These are phyloP conservation scores for Hirtodrosophila duncani DNA, from an alignment of 2,888 invertebrate genomes.

Conservation along the genomic window DNA sequence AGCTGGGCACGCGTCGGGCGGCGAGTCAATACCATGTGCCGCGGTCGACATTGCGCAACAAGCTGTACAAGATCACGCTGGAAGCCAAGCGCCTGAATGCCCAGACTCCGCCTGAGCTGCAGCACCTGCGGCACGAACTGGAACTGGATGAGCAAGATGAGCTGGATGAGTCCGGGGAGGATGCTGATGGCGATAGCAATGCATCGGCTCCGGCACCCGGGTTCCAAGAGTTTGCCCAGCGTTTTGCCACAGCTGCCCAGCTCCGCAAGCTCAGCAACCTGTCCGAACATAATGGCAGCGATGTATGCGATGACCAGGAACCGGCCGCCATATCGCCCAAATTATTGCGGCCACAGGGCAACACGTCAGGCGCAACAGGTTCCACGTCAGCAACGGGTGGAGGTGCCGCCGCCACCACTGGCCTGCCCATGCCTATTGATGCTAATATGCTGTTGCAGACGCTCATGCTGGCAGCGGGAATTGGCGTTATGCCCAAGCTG, in stretches of 20 bases:
- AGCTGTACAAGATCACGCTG: slow-evolving; percentile 88
- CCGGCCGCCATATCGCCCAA: slow-evolving; percentile 44
- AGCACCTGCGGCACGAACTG: slow-evolving; percentile 59
- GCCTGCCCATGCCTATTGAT: slow-evolving; percentile 63
- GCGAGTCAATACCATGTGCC: slow-evolving; percentile 98
- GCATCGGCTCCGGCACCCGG: slow-evolving; percentile 77
- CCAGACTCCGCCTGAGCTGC: slow-evolving; percentile 46
- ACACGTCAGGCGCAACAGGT: slow-evolving; percentile 19
- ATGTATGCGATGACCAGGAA: slow-evolving; percentile 45
- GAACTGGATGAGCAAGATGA: slow-evolving; percentile 73
- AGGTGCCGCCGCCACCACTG: slow-evolving; percentile 36
- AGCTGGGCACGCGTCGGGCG: slow-evolving; percentile 94
- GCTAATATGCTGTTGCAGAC: slow-evolving; percentile 74
- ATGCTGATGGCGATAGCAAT: slow-evolving; percentile 81
- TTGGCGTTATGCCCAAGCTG: slow-evolving; percentile 56
- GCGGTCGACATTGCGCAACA: slow-evolving; percentile 96
- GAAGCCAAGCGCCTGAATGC: slow-evolving; percentile 76
- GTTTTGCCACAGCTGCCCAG: slow-evolving; percentile 56
- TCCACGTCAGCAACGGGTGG: slow-evolving; percentile 4
- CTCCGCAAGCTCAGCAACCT: slow-evolving; percentile 58
- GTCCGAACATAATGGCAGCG: slow-evolving; percentile 67
- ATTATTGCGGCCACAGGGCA: slow-evolving; percentile 23
- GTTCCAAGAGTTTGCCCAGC: slow-evolving; percentile 48
- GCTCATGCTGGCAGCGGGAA: slow-evolving; percentile 72
- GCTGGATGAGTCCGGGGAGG: slow-evolving; percentile 78